Base-by-base conservation (phyloP, 2,888 invertebrate species). In the Metellina segmentata region DNA sequence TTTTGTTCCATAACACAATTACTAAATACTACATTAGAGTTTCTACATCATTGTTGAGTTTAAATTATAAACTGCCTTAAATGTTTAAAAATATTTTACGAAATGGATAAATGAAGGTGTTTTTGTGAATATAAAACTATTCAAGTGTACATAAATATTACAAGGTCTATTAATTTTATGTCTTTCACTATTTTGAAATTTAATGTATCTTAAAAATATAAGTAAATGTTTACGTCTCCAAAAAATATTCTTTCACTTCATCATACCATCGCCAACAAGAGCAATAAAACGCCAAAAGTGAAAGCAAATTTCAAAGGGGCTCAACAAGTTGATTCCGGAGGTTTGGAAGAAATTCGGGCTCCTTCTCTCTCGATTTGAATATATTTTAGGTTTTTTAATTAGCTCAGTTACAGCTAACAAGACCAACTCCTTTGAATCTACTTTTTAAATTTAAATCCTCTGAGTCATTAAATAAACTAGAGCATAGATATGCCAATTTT, bases 371-470 rank as follows among this genome's bases (percentile, higher is more conserved):
- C 77, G 72, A 81, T 90, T 81, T 90, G 85, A 90, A 90, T 90
- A 85, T 82, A 81, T 79, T 90, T 90, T 85, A 74, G 79, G 72
- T 89, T 85, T 90, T 90, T 81, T 90, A 90, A 90, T 90, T 90
- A 90, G 90, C 81, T 71, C 48, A 77, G 77, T 83, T 77, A 52
- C 82, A 70, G 52, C 83, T 90, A 85, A 90, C 85, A 83, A 89
- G 89, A 72, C 13, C 83, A 75, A 20, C 52, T 71, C 48, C 78
- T 85, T 89, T 75, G 20, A 19, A 79, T 79, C n/a, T 52, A 83
- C 71, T 89, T 85, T 78, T 81, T 83, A 79, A 89, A 85, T 53
- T 89, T 83, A 89, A 79, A 77, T 85, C 78, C 89, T 83, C 69
- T 53, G 83, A 83, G 83, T 89, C 89, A 85, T 83, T 89, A 85